phyloP scores from a whole-genome alignment of 2,113 vertebrate genomes.

The Eonycteris spelaea region DNA sequence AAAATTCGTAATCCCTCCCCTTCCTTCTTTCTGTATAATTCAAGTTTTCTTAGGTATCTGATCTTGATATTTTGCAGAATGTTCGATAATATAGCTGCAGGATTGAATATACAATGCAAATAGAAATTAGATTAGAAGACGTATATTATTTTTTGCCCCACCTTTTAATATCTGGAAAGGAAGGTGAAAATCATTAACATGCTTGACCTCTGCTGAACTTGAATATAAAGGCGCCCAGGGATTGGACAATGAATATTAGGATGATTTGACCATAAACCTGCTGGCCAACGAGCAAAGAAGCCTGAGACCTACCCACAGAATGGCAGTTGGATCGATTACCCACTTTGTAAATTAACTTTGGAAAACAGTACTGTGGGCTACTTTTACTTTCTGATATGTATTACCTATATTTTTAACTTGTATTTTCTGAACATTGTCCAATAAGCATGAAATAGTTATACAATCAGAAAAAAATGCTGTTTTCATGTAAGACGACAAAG shows the following conservation, averaged over 20 bases:
- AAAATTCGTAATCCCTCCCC: background rate
- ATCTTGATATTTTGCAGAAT: constrained; percentile 13
- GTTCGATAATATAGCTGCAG: background rate
- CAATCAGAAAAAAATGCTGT: background rate
- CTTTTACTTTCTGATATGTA: background rate
- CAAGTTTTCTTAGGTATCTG: background rate
- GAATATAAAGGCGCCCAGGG: background rate
- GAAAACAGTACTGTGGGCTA: background rate
- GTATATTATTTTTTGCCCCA: background rate
- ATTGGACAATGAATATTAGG: background rate
- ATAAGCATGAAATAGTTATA: background rate
- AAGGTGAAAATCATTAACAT: background rate
- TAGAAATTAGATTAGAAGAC: background rate
- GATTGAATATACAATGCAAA: background rate
- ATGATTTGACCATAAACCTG: background rate
- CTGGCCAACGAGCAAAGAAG: background rate
- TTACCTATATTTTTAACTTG: constrained; percentile 14
- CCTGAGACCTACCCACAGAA: background rate
- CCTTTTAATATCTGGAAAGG: background rate
- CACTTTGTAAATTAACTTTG: background rate
- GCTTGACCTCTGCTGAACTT: background rate
- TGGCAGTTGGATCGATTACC: background rate
- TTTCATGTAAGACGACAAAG: too few species aligned
- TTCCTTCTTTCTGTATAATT: constrained; percentile 1
- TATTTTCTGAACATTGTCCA: constrained; percentile 9